Base-by-base conservation (phyloP, 2,113 vertebrate species). In the Myrmecobius fasciatus region DNA sequence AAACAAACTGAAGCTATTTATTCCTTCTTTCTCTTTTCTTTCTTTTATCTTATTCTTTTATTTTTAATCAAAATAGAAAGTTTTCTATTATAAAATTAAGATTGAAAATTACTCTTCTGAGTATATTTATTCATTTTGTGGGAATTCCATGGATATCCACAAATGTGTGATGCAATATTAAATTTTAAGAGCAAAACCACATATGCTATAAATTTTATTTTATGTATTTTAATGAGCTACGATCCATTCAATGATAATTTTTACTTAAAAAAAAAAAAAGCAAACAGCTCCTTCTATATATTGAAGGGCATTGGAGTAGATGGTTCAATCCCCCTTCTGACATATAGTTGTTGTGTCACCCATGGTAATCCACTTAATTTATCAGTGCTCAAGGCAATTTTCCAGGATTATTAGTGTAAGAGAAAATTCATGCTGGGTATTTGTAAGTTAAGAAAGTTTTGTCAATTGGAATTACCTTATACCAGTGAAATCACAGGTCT, bases 191-290 rank as follows among this genome's bases (percentile, higher is more conserved):
- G 46, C 88, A 54, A 83, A 94, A 56, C 54, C 8, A 67, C 52
- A 93, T 94, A 31, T 94, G 92, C 94, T 95, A 51, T 91, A 93
- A 95, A 93, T n/a, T n/a, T n/a, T n/a, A n/a, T n/a, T n/a, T n/a
- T 53, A 26, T 88, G 56, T 95, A 94, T 51, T 92, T 25, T 12
- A 47, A 91, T 89, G 88, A 54, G 25, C 83, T 92, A 53, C 92
- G 89, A 49, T 88, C 52, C 46, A 53, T 52, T 83, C 94, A 91
- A 93, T 94, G 94, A 54, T 52, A 3, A 54, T 93, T 75, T 83
- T 83, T 83, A 43, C n/a, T 83, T 8, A 24, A 22, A 83, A 75
- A 52, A 52, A 52, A 53, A 54, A 54, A 54, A 83, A 83, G 17
- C 67, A 83, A 83, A 83, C 7, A 43, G n/a, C 67, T 8, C 1